Percentiles rank a stretch among this genome's conserved stretches.
Conservation (phyloP, 2,888 invertebrate species). For the Acrobasis consociella region DNA sequence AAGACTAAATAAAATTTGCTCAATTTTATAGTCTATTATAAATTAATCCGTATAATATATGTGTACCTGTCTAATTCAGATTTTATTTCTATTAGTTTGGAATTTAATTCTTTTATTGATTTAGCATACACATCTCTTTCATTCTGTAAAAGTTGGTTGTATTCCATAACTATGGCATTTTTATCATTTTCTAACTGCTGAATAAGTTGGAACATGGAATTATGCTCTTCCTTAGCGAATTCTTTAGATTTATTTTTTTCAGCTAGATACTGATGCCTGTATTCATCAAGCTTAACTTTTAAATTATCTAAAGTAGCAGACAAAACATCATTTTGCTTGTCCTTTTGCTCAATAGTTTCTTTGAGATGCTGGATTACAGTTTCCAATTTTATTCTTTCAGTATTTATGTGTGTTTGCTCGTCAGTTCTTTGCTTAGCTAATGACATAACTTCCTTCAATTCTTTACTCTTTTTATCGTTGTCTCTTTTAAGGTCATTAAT, state of each 20-base stretch:
- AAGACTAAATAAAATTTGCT: background rate
- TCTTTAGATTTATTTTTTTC: conserved; percentile 49
- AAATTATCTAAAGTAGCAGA: conserved; percentile 47
- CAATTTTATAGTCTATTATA: too few relatives aligned
- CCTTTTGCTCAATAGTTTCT: conserved; percentile 55
- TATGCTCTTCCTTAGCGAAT: conserved; percentile 66
- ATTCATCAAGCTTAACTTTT: conserved; percentile 48
- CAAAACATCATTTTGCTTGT: conserved; percentile 47
- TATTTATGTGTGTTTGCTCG: conserved; percentile 56
- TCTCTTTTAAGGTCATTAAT: conserved; percentile 45
- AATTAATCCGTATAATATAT: too few relatives aligned
- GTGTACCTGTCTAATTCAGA: conserved; percentile 62
- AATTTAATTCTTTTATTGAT: conserved; percentile 57
- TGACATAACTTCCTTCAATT: conserved; percentile 58
- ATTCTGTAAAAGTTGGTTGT: conserved; percentile 72
- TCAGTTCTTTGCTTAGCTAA: conserved; percentile 61
- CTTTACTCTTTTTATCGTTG: conserved; percentile 50
- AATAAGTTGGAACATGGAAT: conserved; percentile 61
- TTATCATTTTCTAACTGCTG: conserved; percentile 73
- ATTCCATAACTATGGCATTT: conserved; percentile 66
- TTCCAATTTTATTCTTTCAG: conserved; percentile 61
- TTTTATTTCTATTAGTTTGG: conserved; percentile 59
- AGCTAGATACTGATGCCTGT: conserved; percentile 43
- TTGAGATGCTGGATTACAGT: conserved; percentile 54
- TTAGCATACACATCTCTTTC: conserved; percentile 76